phyloP scores from a whole-genome alignment of 2,797 vertebrate genomes.

The Neopelma chrysocephalum region DNA sequence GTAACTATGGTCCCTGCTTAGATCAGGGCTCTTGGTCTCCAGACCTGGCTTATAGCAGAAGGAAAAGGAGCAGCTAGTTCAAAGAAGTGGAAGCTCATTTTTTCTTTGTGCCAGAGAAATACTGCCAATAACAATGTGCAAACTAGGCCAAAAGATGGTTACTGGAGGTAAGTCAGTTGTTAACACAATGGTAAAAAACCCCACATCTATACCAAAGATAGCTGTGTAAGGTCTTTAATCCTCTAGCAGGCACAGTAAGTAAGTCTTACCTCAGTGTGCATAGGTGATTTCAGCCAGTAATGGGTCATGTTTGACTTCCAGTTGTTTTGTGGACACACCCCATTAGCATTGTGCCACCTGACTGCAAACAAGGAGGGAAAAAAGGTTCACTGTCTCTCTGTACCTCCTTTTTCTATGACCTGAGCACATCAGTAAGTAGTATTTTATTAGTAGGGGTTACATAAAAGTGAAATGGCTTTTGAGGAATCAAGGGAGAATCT shows the following conservation, averaged over 20 bases:
- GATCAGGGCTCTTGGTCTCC: not conserved
- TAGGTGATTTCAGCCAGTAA: not conserved
- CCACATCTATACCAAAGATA: not conserved
- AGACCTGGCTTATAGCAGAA: not conserved
- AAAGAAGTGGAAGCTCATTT: not conserved
- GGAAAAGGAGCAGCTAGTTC: not conserved
- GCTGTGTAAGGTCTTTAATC: not conserved
- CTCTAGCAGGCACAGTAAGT: not conserved
- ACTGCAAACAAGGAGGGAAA: not conserved
- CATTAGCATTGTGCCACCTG: not conserved
- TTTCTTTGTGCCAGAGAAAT: not conserved
- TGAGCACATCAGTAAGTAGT: not conserved
- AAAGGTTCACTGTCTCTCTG: not conserved
- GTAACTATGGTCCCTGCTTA: not conserved
- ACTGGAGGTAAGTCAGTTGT: not conserved
- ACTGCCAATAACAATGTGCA: not conserved
- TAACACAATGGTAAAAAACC: not conserved
- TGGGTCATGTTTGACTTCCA: not conserved
- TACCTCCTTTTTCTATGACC: not conserved
- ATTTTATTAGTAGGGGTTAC: not conserved
- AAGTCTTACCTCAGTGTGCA: not conserved
- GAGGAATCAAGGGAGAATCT: not conserved
- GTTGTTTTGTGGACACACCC: not conserved
- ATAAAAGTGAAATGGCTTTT: not conserved
- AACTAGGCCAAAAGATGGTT: not conserved